Evolutionary conservation across 2,888 invertebrate genomes (phyloP).

Genomic region (Hipparchia semele): DNA sequence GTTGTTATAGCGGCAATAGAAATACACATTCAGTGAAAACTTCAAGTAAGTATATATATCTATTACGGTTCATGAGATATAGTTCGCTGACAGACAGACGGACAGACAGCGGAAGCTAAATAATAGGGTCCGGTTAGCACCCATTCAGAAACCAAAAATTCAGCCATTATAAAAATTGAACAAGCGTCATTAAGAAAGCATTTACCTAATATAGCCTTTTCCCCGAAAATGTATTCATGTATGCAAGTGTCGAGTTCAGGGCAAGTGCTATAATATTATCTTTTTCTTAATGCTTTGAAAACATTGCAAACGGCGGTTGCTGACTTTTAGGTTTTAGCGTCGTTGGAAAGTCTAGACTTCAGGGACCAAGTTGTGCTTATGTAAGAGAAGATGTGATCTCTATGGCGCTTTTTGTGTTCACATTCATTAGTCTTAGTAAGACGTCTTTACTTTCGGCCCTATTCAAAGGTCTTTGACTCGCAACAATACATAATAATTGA

Average conservation of each 20-base stretch:
- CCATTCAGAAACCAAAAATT: too few relatives aligned
- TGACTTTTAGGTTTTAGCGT: slow-evolving; percentile 21
- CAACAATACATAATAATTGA: too few relatives aligned
- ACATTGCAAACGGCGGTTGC: slow-evolving; percentile 30
- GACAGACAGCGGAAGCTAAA: too few relatives aligned
- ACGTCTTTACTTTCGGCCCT: too few relatives aligned
- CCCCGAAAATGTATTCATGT: slow-evolving; percentile 31
- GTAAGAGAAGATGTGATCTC: slow-evolving; percentile 22
- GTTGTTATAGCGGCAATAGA: too few relatives aligned
- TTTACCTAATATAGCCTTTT: slow-evolving; percentile 22
- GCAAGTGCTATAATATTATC: slow-evolving; percentile 24
- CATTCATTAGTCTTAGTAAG: too few relatives aligned
- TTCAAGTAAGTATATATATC: too few relatives aligned
- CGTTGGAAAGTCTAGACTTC: slow-evolving; percentile 20
- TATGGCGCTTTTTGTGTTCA: not conserved
- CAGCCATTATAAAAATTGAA: slow-evolving; percentile 4
- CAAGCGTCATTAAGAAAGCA: slow-evolving; percentile 18
- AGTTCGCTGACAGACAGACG: too few relatives aligned
- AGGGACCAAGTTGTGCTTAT: slow-evolving; percentile 6
- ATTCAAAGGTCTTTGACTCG: too few relatives aligned
- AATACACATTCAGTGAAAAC: too few relatives aligned
- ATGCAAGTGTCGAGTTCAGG: slow-evolving; percentile 27
- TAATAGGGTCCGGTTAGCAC: too few relatives aligned
- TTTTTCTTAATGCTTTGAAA: slow-evolving; percentile 30
- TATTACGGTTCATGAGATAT: too few relatives aligned